Base-by-base conservation (phyloP, 2,797 vertebrate species). In the Protosalanx chinensis region DNA sequence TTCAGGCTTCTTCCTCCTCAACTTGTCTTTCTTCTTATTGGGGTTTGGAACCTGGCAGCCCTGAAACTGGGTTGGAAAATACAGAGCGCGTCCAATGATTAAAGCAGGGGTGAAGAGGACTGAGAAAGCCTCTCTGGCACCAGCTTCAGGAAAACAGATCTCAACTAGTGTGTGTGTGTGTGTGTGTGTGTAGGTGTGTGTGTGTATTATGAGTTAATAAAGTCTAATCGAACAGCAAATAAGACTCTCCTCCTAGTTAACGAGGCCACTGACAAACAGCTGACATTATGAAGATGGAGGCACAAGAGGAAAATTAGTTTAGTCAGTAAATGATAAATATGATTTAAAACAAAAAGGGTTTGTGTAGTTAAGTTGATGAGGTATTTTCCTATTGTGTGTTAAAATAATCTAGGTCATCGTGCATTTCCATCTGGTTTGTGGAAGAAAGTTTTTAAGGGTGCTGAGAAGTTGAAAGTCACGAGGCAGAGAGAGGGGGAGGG, bases 1-100 rank as follows among this genome's bases (percentile, higher is more conserved):
- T 91, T 88, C 86, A 84, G 82, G 57, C 80, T 89, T 90, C 87
- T 85, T 85, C 82, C 75, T 87, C 81, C 27, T 84, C 84, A n/a
- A 86, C 82, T 70, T 79, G 85, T 85, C 87, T 85, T 68, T 83
- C 83, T 81, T 62, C 58, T 30, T 61, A 30, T 41, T 49, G 27
- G 23, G 83, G 79, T 82, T 72, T 51, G 85, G 86, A 86, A 88
- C 86, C 86, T 84, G 86, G 86, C 87, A 88, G 79, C 70, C 63
- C 64, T 73, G 76, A 87, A 92, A 89, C 78, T 91, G 86, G 90
- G 88, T 84, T 63, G 89, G 91, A 92, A 92, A 92, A 90, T 66
- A n/a, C 74, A 53, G 76, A 68, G 41, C 20, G 79, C 77, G 79
- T 90, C 90, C 89, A 92, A 84, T 81, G 82, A 80, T 86, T 89